Conservation (phyloP, 2,888 invertebrate species). For the Dicyrtoma fusca region DNA sequence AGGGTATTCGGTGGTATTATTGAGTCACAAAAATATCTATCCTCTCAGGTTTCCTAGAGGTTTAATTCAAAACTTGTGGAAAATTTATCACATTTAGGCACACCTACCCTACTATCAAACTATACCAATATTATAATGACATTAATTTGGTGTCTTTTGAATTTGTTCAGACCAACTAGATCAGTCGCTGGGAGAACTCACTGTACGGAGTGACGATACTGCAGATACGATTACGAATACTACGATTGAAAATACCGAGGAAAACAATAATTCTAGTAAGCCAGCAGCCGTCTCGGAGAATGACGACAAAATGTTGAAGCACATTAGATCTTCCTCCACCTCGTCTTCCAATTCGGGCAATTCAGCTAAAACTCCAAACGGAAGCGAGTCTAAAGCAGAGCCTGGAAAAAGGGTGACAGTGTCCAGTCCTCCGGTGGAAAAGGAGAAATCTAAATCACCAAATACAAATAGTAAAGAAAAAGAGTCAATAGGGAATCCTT, state of each 20-base stretch:
- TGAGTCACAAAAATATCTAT: too few species aligned
- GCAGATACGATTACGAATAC: background rate
- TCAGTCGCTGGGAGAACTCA: conserved; percentile 27
- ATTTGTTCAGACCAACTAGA: conserved; percentile 30
- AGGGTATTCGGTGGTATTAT: too few species aligned
- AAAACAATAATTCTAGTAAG: conserved; percentile 3
- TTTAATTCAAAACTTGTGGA: too few species aligned
- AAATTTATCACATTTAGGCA: background rate
- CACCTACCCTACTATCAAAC: background rate
- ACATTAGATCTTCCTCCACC: conserved; percentile 7
- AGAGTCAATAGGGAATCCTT: too few species aligned
- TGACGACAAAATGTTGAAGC: conserved; percentile 20
- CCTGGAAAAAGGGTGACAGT: background rate
- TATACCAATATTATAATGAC: conserved; percentile 29
- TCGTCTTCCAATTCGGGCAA: background rate
- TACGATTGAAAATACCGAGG: background rate
- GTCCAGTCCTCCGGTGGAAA: too few species aligned
- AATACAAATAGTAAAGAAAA: too few species aligned
- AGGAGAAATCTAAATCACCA: too few species aligned
- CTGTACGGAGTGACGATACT: too few species aligned
- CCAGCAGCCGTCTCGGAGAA: conserved; percentile 10
- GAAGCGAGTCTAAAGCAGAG: background rate
- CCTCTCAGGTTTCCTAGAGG: too few species aligned
- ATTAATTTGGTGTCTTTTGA: conserved; percentile 32
- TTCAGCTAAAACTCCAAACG: background rate